These are phyloP conservation scores for Todiramphus saurophagus DNA, from an alignment of 2,113 vertebrate genomes.

Conservation along the genomic window DNA sequence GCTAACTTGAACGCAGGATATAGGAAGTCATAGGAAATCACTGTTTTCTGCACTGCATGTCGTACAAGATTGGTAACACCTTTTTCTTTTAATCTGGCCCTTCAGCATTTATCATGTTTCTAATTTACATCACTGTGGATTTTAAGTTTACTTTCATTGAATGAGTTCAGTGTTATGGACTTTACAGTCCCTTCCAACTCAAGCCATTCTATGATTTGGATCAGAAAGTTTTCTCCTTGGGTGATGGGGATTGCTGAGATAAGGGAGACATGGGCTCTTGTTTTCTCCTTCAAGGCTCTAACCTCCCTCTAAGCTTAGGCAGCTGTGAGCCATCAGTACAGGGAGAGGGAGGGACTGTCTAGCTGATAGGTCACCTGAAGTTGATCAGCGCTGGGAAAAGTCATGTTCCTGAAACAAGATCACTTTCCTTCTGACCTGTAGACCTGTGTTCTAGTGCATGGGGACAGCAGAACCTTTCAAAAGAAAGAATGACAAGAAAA, in stretches of 20 bases:
- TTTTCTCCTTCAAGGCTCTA: neutral
- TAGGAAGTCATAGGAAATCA: neutral
- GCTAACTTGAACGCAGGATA: neutral
- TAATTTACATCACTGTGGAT: neutral
- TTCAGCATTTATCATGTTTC: neutral
- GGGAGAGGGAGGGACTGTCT: neutral
- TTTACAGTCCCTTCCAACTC: neutral
- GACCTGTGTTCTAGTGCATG: neutral
- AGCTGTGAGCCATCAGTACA: rapidly evolving
- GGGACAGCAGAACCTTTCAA: neutral
- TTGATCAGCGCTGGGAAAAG: neutral
- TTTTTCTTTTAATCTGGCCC: neutral
- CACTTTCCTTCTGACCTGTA: neutral
- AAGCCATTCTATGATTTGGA: neutral
- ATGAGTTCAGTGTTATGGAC: neutral
- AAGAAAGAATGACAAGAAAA: neutral
- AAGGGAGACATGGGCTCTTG: neutral
- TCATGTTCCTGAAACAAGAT: neutral
- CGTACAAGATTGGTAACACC: neutral
- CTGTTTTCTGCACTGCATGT: neutral
- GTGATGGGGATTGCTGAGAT: neutral
- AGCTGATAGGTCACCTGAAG: neutral
- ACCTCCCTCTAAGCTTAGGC: neutral
- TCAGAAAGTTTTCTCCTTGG: neutral
- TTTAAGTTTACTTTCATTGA: neutral